A percentile compares a stretch with the other conserved stretches of the same genome.
These are phyloP conservation scores for Enteromius thamalakanensis DNA, from an alignment of 2,797 vertebrate genomes.

Conservation along the genomic window DNA sequence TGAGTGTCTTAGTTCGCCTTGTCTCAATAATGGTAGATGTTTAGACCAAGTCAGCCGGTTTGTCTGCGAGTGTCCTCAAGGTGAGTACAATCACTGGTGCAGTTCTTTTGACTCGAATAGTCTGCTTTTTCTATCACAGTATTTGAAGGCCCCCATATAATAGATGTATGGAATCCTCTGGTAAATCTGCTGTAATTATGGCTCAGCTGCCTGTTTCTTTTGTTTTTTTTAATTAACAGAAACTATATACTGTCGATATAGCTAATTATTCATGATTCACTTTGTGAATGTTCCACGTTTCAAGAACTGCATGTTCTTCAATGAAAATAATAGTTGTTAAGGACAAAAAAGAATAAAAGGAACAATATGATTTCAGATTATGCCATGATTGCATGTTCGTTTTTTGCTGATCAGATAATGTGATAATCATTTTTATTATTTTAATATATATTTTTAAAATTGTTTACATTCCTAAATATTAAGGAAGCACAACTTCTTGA, in stretches of 20 bases:
- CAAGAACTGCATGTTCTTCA: background rate
- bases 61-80: slow-evolving; percentile 89
- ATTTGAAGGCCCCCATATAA: background rate
- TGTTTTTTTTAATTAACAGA: background rate
- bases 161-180: background rate
- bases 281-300: background rate
- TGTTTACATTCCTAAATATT: no score
- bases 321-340: background rate
- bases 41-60: slow-evolving; percentile 89
- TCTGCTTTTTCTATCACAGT: background rate
- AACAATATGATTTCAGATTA: background rate
- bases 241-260: background rate
- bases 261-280: background rate
- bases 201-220: background rate
- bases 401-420: background rate
- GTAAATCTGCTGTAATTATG: background rate
- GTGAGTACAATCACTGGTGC: slow-evolving; percentile 71
- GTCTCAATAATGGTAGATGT: slow-evolving; percentile 91
- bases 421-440: background rate
- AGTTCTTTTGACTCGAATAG: background rate
- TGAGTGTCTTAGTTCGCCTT: slow-evolving; percentile 91
- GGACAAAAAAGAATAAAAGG: background rate
- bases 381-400: no score
- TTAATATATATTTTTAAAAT: no score
- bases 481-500: no score